These are phyloP conservation scores for Eidolon helvum DNA, from an alignment of 2,113 vertebrate species.

Conservation along the genomic window DNA sequence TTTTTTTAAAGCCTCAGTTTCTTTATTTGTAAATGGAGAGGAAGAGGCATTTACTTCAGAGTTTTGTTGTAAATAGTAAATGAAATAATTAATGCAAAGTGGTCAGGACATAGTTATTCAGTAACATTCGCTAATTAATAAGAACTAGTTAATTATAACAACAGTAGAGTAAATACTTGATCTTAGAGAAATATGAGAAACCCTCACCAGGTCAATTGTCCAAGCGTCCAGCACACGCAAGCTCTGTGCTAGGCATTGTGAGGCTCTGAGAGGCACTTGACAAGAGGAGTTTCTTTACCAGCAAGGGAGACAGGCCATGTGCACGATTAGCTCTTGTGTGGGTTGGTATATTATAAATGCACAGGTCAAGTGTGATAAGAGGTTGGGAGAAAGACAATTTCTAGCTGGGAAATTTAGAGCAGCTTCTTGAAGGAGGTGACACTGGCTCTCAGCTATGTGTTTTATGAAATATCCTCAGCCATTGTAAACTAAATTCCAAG, in stretches of 20 bases:
- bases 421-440: background rate
- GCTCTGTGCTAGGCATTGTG: background rate
- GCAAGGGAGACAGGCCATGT: background rate
- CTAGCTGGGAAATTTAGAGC: background rate
- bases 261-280: background rate
- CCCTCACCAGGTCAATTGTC: background rate
- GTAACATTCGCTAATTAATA: background rate
- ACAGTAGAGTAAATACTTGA: background rate
- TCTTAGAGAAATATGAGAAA: background rate
- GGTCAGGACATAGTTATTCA: background rate
- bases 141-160: background rate
- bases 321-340: background rate
- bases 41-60: background rate
- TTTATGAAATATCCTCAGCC: background rate
- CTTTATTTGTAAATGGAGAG: constrained; percentile 13
- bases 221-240: background rate
- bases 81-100: background rate
- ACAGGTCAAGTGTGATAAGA: background rate
- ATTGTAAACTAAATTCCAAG: background rate
- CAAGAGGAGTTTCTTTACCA: background rate
- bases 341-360: background rate
- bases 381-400: background rate
- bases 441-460: background rate
- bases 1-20: background rate
- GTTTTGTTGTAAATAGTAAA: background rate